Evolutionary conservation across 2,113 vertebrate species (phyloP), one percentile per base, ranked within the genome.

Genomic region (Vulpes lagopus): DNA sequence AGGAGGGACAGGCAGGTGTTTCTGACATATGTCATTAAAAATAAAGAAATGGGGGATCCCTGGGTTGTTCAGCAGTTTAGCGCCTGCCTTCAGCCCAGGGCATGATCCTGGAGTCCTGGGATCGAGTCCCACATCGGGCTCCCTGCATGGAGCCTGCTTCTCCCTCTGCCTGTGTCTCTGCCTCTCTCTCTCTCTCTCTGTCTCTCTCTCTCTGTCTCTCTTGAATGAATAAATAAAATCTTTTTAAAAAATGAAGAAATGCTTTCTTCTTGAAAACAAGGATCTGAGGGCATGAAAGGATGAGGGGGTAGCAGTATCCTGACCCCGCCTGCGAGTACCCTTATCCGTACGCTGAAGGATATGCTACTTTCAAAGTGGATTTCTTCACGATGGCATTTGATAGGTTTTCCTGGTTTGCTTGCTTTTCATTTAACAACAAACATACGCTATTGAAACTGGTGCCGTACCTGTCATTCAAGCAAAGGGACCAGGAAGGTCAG

Each of bases 371-470:
- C 60, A 78, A 85, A 89, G 83, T 55, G 51, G 38, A 79, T 80
- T 69, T 64, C 92, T 69, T 89, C 59, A 38, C 51, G 32, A 6
- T 25, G 32, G 23, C 38, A 71, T 57, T 96, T 80, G 89, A 30
- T 30, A 89, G 55, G 43, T 65, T 60, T 93, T 62, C 60, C 16
- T 67, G 25, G 30, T 91, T 57, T 55, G 53, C 38, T 94, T 83
- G 53, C 79, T 96, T 85, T 83, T 60, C 65, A 83, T 83, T 59
- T 59, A 93, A 79, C 82, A 95, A 64, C 89, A 83, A 80, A 55
- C 67, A 62, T 25, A 86, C 35, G 27, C 5, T 57, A 53, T 27
- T 69, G 79, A 76, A 84, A 90, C 5, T 23, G 32, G 55, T 49
- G 12, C 53, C 43, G 11, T 49, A 35, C 27, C 53, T 30, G 35